Evolutionary conservation across 2,797 vertebrate species (phyloP).

Genomic region (Pipistrellus kuhlii): DNA sequence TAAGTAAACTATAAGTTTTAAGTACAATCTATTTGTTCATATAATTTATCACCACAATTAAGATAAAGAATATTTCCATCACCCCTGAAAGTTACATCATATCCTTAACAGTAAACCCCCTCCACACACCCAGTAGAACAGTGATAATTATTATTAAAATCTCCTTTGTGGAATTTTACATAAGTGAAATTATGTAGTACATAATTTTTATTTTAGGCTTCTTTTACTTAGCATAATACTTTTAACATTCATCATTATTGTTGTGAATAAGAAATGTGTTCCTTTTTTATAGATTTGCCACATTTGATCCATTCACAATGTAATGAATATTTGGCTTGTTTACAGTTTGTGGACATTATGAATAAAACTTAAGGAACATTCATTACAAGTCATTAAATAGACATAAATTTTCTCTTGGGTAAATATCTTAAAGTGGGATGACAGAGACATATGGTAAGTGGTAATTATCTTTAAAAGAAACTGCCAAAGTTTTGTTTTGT

Average conservation of each 20-base stretch:
- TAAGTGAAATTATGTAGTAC: neutral
- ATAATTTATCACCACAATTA: neutral
- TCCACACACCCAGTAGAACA: neutral
- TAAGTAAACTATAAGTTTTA: neutral
- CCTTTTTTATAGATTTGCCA: neutral
- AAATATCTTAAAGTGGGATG: neutral
- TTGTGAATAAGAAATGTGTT: neutral
- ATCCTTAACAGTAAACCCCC: neutral
- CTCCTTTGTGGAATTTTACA: neutral
- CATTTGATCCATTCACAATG: neutral
- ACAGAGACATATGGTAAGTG: neutral
- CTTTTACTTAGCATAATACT: neutral
- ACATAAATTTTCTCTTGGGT: neutral
- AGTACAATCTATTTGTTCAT: neutral
- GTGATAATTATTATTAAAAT: neutral
- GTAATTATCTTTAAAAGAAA: neutral
- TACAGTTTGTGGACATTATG: neutral
- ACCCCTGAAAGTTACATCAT: neutral
- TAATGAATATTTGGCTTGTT: neutral
- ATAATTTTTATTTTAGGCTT: neutral
- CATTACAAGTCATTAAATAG: neutral
- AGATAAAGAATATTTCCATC: neutral
- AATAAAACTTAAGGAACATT: conserved; percentile 2
- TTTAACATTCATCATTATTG: neutral
- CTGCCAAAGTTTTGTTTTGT: neutral